Evolutionary conservation across 2,113 vertebrate genomes (phyloP), one percentile per base, ranked within the genome.

Genomic region (Malurus elegans): DNA sequence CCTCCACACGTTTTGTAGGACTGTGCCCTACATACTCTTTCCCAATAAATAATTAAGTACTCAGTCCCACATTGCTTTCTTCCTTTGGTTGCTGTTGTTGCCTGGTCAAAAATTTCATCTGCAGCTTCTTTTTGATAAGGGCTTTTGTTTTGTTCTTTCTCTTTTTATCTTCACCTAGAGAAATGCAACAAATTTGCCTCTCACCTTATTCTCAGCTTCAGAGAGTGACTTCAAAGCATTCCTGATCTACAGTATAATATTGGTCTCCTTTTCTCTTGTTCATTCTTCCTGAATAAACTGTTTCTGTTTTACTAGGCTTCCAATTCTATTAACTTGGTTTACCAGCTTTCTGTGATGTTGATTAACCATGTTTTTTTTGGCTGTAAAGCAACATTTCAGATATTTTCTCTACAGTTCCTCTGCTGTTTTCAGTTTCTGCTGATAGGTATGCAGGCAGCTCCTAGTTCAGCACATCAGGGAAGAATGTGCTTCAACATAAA

Each of bases 161-260:
- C 17, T 81, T 96, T 95, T 97, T 88, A 93, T 96, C 86, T 86
- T 88, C 75, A 86, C 67, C 54, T 75, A 70, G 67, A 93, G 79
- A 96, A 92, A 83, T 80, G 71, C 34, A 92, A 90, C 71, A 94
- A 90, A 94, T 95, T 94, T 95, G 29, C 50, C 50, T 88, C 70
- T 88, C 67, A 86, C 82, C 67, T 79, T 70, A 85, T 76, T 92
- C 71, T 86, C 62, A 80, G 1, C 86, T 95, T 96, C 79, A 92
- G 82, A 93, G 84, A 78, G 34, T 73, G 18, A 86, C 86, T 94
- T 97, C 93, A 97, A 96, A 96, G 90, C 13, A 76, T 90, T 93
- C 62, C 66, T 88, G 58, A 88, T 94, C 74, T 92, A 53, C 45
- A 76, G 45, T n/a, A 28, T 79, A 69, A 65, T 90, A 54, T 5